Base-by-base conservation (phyloP, 2,113 vertebrate species). In the Nothocercus julius region DNA sequence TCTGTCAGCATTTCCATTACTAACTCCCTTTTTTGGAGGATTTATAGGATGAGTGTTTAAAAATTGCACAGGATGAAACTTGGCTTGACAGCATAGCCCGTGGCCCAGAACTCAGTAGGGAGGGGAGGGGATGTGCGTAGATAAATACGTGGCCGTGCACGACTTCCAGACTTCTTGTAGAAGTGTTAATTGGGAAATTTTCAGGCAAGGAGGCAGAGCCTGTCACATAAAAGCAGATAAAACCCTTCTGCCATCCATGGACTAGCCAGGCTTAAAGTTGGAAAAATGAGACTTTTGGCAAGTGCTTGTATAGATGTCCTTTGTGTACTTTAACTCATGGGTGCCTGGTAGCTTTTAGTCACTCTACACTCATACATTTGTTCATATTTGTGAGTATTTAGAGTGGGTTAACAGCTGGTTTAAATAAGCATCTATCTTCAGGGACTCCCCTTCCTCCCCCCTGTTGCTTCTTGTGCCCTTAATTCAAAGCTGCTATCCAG, bases 1-100 rank as follows among this genome's bases (percentile, higher is more conserved):
- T 90, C 79, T 92, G 94, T 96, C 94, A 97, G 70, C 76, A 44
- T 97, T 97, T 97, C 96, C 96, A 97, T 97, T 97, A 96, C 95
- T 34, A 91, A 95, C 79, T 92, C 90, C 24, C 49, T 80, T 94
- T 95, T 95, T 89, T 9, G 5, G 75, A 77, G 63, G 78, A 97
- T 97, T 96, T 96, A 95, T 93, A 95, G 86, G 72, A 93, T 91
- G 92, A 77, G 49, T 67, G 80, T 87, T 95, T 92, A 96, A 95
- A 95, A 89, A 80, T 81, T 93, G 79, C 89, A 95, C 61, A 59
- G 61, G 92, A 90, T 93, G 80, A 96, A 96, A 92, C 82, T 96
- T 97, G 90, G 82, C 93, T 94, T 97, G 85, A 92, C 89, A 96
- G 77, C 79, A 75, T 73, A 91, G 92, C 40, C 74, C 0, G 0